Conservation (phyloP, 1,140 invertebrate genomes). For the Drosophila dunni region DNA sequence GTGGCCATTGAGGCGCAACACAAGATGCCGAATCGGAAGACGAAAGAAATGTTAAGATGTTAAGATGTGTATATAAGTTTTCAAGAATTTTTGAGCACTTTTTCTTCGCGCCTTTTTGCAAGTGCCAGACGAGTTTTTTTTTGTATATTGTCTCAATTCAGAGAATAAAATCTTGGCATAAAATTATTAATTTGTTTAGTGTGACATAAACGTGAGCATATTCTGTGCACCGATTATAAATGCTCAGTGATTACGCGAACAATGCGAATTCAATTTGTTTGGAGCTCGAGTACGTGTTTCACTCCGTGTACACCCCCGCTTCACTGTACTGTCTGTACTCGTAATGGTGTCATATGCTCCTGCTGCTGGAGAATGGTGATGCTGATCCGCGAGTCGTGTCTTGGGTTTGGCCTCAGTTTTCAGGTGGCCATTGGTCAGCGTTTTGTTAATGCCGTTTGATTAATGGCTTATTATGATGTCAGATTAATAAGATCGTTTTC, state of each 20-base stretch:
- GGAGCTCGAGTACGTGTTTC: conserved; percentile 38
- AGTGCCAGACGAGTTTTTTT: conserved; percentile 45
- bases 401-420: conserved; percentile 45
- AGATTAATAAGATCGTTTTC: conserved; percentile 84
- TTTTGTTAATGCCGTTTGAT: conserved; percentile 78
- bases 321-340: neutral
- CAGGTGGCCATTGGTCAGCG: conserved; percentile 72
- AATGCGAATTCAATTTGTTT: conserved; percentile 82
- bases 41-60: conserved; percentile 20
- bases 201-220: conserved; percentile 80
- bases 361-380: conserved; percentile 37
- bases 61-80: neutral
- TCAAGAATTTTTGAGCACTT: conserved; percentile 22
- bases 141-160: conserved; percentile 44
- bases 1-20: conserved; percentile 53
- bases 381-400: conserved; percentile 59
- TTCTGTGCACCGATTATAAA: conserved; percentile 69
- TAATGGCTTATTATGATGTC: conserved; percentile 84
- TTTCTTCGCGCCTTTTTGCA: conserved; percentile 30
- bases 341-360: conserved; percentile 40
- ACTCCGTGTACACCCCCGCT: neutral
- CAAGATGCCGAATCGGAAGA: neutral
- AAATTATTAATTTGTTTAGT: conserved; percentile 66
- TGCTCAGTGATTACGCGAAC: conserved; percentile 69
- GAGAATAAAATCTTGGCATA: conserved; percentile 33